Conservation (phyloP, 2,888 invertebrate genomes). For the Iselma pallidipennis region DNA sequence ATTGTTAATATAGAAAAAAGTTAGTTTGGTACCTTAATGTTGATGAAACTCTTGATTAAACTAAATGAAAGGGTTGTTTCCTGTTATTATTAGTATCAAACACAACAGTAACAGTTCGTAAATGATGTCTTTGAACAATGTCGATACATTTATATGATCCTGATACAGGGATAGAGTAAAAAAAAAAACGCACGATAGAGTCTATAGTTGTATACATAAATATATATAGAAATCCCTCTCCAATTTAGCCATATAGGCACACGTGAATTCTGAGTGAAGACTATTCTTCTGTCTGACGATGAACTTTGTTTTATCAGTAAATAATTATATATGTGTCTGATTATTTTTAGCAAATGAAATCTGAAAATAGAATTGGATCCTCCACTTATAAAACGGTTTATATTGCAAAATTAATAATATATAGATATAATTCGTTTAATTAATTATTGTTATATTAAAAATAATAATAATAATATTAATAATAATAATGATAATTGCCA, state of each 20-base stretch:
- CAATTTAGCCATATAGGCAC: slow-evolving; percentile 2
- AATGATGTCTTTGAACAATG: background rate
- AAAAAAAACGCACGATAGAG: no score
- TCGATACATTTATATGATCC: slow-evolving; percentile 13
- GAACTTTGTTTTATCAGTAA: slow-evolving; percentile 13
- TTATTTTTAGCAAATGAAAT: slow-evolving; percentile 15
- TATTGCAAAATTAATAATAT: background rate
- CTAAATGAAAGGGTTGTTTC: background rate
- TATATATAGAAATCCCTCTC: slow-evolving; percentile 19
- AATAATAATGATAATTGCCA: background rate
- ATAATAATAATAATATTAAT: no score
- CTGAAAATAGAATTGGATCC: slow-evolving; percentile 13
- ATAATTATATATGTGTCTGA: background rate
- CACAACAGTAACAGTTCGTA: background rate
- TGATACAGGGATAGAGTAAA: background rate
- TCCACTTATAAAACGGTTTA: background rate
- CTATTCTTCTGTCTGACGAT: slow-evolving; percentile 5
- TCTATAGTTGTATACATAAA: no score
- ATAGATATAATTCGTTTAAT: background rate
- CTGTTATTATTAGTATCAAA: background rate
- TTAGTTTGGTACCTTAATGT: background rate
- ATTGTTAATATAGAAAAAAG: background rate
- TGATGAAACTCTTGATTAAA: background rate
- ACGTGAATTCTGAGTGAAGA: slow-evolving; percentile 25
- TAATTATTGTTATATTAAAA: background rate